phyloP scores from a whole-genome alignment of 92 coral and sea anemone genomes.

The Epizoanthus rinbou region DNA sequence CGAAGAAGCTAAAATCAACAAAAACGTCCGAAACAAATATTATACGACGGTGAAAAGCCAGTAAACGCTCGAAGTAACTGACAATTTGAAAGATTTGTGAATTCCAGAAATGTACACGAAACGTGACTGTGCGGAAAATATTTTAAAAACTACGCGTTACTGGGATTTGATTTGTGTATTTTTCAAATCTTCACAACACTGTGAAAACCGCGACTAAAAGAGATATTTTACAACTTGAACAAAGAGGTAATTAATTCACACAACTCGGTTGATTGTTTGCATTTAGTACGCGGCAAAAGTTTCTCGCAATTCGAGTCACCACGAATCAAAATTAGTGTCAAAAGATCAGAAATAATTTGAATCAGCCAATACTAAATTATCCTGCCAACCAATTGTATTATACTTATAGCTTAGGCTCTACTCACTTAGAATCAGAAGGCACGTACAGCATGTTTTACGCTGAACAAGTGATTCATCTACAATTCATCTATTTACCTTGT shows the following conservation, averaged over 20 bases:
- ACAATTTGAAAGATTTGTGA: slow-evolving; percentile 7
- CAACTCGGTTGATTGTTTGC: neutral
- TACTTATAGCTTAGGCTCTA: neutral
- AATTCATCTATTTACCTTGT: slow-evolving; percentile 70
- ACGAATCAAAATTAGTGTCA: neutral
- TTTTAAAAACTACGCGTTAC: too few relatives aligned
- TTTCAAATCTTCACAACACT: slow-evolving; percentile 1
- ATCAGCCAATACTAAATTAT: neutral
- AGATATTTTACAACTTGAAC: neutral
- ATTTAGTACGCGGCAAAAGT: neutral
- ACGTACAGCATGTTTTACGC: neutral
- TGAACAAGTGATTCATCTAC: neutral
- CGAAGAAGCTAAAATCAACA: too few relatives aligned
- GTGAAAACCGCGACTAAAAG: neutral
- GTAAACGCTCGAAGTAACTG: neutral
- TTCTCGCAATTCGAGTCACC: neutral
- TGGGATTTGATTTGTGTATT: neutral
- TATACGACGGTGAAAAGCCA: neutral
- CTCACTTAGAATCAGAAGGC: neutral
- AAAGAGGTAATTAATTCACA: neutral
- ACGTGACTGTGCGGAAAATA: neutral
- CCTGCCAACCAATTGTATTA: neutral
- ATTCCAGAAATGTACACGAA: neutral
- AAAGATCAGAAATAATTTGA: neutral
- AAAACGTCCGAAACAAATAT: neutral